Evolutionary conservation across 2,888 invertebrate species (phyloP).

Genomic region (Macrostomum cliftonense): DNA sequence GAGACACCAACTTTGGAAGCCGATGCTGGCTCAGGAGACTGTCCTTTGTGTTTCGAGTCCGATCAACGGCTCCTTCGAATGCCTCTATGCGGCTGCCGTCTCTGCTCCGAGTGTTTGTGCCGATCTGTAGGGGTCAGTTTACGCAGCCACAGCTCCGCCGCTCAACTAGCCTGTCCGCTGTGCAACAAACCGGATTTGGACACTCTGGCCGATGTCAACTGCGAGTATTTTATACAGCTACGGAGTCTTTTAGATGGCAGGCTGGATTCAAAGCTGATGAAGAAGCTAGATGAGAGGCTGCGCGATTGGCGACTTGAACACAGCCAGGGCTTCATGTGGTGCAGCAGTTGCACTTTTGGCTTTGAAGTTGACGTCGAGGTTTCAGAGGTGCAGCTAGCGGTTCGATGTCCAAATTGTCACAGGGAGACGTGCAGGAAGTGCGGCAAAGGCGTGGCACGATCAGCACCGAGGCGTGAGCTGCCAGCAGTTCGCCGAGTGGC

Average conservation of each 20-base stretch:
- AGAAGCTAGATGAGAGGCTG: conserved; percentile 72
- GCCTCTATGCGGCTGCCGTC: conserved; percentile 45
- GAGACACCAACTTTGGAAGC: no score
- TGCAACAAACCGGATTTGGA: conserved; percentile 64
- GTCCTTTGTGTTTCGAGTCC: no score
- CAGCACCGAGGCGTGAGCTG: conserved; percentile 73
- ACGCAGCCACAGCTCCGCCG: conserved; percentile 60
- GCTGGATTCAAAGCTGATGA: conserved; percentile 59
- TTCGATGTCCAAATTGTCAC: no score
- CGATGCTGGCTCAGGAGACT: no score
- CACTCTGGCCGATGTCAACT: conserved; percentile 51
- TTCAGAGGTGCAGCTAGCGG: no score
- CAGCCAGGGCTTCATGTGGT: conserved; percentile 87
- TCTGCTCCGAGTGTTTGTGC: conserved; percentile 60
- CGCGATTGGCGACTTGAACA: conserved; percentile 70
- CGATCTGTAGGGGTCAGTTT: conserved; percentile 76
- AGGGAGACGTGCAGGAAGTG: no score
- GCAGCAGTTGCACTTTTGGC: conserved; percentile 43
- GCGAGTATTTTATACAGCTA: no score
- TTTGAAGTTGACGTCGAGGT: no score
- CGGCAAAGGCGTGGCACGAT: conserved; percentile 53
- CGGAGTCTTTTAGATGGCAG: conserved; percentile 41
- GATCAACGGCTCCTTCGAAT: conserved; percentile 46
- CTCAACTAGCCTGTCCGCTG: conserved; percentile 74
- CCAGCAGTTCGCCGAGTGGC: conserved; percentile 66